Conservation (phyloP, 1,140 invertebrate genomes). For the Caligus rogercresseyi region DNA sequence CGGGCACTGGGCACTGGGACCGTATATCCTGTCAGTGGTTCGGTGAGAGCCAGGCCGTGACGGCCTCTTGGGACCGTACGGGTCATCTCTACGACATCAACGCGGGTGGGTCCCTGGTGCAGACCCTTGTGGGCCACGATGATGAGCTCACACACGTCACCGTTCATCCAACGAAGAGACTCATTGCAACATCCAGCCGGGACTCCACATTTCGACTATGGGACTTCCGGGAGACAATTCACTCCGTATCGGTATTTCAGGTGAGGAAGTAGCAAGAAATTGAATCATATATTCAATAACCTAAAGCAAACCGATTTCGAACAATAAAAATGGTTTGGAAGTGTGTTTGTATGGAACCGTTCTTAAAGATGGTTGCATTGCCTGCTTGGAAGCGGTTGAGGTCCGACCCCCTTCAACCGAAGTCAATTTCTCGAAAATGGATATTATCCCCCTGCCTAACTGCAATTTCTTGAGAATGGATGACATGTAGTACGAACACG, state of each 20-base stretch:
- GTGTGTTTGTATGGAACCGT: too few relatives aligned
- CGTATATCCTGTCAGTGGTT: conserved; percentile 9
- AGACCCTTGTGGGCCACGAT: conserved; percentile 58
- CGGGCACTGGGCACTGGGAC: conserved; percentile 1
- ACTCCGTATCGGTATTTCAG: conserved; percentile 93
- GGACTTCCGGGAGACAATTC: conserved; percentile 89
- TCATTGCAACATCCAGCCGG: conserved; percentile 86
- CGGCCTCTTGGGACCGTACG: conserved; percentile 2
- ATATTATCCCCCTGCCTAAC: too few relatives aligned
- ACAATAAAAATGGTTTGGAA: too few relatives aligned
- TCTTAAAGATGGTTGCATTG: too few relatives aligned
- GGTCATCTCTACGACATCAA: conserved; percentile 8
- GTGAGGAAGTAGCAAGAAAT: conserved; percentile 34
- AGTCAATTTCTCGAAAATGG: too few relatives aligned
- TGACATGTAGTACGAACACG: too few relatives aligned
- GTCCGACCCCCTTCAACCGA: too few relatives aligned
- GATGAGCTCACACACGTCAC: conserved; percentile 83
- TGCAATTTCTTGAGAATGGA: too few relatives aligned
- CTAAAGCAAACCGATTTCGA: too few relatives aligned
- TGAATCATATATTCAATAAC: too few relatives aligned
- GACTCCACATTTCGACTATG: conserved; percentile 94
- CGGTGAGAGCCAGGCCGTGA: conserved; percentile 2
- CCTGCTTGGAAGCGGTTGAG: too few relatives aligned
- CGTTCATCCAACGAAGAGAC: conserved; percentile 65
- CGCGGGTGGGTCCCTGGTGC: conserved; percentile 4